A percentile compares a stretch with the other conserved stretches of the same genome.
phyloP scores from a whole-genome alignment of 35 echinoderm and acorn worm species.

The Apostichopus parvimensis region DNA sequence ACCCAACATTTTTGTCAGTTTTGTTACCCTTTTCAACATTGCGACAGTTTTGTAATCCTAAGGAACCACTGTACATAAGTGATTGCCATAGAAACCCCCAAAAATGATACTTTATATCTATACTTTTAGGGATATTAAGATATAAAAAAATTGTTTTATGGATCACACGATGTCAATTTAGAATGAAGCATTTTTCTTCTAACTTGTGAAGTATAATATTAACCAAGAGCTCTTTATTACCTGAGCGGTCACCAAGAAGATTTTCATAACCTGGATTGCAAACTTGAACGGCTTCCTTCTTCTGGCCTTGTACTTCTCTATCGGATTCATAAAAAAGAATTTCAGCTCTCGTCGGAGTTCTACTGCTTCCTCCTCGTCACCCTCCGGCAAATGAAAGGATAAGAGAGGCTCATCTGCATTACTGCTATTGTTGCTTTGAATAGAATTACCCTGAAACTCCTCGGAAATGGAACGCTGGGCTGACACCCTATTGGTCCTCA shows the following conservation, averaged over 20 bases:
- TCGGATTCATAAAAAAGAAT: slow-evolving; percentile 97
- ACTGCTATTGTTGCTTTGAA: slow-evolving; percentile 33
- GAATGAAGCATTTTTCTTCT: no score
- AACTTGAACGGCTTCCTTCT: slow-evolving; percentile 89
- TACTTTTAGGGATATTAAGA: no score
- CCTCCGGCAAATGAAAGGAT: slow-evolving; percentile 4
- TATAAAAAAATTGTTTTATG: no score
- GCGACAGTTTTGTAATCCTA: no score
- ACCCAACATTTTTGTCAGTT: no score
- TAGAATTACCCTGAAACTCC: slow-evolving; percentile 24
- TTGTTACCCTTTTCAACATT: no score
- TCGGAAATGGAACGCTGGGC: slow-evolving; percentile 32
- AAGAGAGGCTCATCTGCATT: background rate
- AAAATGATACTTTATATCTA: no score
- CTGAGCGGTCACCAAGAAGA: slow-evolving; percentile 80
- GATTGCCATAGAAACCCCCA: no score
- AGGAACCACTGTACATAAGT: no score
- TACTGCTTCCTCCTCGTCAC: slow-evolving; percentile 26
- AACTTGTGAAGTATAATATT: no score
- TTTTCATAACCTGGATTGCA: slow-evolving; percentile 80
- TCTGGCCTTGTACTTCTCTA: slow-evolving; percentile 86
- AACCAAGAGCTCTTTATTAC: slow-evolving; percentile 15
- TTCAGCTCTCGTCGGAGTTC: slow-evolving; percentile 75
- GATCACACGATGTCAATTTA: no score
- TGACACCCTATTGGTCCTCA: slow-evolving; percentile 16